Base-by-base conservation (phyloP, 1,140 invertebrate species). In the Lepidurus couesii region DNA sequence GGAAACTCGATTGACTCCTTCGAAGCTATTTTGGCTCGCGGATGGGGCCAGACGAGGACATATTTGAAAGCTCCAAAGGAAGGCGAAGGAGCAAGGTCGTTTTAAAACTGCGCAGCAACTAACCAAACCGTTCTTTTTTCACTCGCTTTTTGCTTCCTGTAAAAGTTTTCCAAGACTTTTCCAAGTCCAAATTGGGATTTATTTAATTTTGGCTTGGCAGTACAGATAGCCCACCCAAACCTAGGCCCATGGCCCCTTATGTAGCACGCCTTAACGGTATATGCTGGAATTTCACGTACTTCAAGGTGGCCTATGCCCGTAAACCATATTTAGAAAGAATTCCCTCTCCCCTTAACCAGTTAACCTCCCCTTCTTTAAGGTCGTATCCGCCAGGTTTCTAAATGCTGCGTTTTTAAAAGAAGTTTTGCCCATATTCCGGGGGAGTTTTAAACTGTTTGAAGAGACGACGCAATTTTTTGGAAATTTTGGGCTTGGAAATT, bases 41-140 rank as follows among this genome's bases (percentile, higher is more conserved):
- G 16, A 65, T 21, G 53, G 21, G 53, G 53, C 53, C 53, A 65
- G 53, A 65, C 53, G 16, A 65, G 16, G 53, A 65, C 53, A 65
- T 21, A 65, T 65, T 65, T 65, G 53, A 65, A 65, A 65, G 53
- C 53, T 65, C 8, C 16, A 65, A 21, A 21, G n/a, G 53, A 65
- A 65, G 53, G 53, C 53, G 21, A 65, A 65, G 53, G 53, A 65
- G 53, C 53, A 65, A 65, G 53, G 53, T 65, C 53, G 53, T 65
- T 65, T 65, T 65, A 65, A 65, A 65, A 65, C 13, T 65, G 53
- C 53, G 53, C 53, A 65, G 53, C 53, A 65, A 65, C 53, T 21
- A 65, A 65, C 16, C 8, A 65, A 65, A 21, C 21, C 53, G 9
- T 65, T 65, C 53, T 21, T 65, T 65, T 65, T 65, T 4, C n/a